A percentile compares a stretch with the other conserved stretches of the same genome.
Evolutionary conservation across 2,797 vertebrate genomes (phyloP).

Genomic region (Propithecus perrieri): DNA sequence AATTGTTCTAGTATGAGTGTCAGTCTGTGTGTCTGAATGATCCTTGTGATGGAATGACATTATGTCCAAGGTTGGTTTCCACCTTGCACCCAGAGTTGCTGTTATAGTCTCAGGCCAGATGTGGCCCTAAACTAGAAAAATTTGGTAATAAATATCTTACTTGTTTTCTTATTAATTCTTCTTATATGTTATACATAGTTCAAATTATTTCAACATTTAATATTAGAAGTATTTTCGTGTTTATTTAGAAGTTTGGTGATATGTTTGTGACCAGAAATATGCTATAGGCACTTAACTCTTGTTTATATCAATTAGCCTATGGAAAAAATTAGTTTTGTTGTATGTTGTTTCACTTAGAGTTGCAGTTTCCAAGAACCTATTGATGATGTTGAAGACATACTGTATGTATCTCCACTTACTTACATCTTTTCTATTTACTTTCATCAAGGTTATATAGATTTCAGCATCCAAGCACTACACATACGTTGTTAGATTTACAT

Average conservation of each 20-base stretch:
- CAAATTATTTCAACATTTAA: neutral
- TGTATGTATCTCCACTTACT: neutral
- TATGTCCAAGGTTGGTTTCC: neutral
- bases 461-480: neutral
- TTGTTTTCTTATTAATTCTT: neutral
- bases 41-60: neutral
- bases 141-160: neutral
- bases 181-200: neutral
- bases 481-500: neutral
- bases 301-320: neutral
- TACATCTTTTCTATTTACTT: neutral
- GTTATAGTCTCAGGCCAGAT: neutral
- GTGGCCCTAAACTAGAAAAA: neutral
- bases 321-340: neutral
- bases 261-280: neutral
- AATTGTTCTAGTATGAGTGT: neutral
- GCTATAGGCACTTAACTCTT: neutral
- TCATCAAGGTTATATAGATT: neutral
- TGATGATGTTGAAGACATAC: neutral
- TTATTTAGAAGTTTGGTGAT: neutral
- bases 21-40: neutral
- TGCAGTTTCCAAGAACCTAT: neutral
- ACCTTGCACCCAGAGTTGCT: neutral
- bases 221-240: neutral
- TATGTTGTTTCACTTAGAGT: neutral